Conservation (phyloP, 2,113 vertebrate genomes). For the Apeltes quadracus region DNA sequence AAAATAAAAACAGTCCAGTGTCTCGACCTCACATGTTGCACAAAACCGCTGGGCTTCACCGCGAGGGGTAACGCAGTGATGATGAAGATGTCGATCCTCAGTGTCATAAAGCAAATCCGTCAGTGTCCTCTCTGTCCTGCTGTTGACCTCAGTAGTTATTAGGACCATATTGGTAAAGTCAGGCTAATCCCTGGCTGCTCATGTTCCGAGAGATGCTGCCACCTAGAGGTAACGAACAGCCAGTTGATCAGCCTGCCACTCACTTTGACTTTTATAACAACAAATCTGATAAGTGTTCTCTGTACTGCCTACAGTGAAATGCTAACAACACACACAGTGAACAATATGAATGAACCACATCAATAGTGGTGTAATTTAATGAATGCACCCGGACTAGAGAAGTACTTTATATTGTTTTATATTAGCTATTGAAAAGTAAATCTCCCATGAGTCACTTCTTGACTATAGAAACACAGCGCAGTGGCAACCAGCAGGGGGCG, state of each 20-base stretch:
- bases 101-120: slow-evolving; percentile 1
- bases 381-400: background rate
- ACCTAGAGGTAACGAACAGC: slow-evolving; percentile 35
- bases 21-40: slow-evolving; percentile 38
- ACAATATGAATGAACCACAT: background rate
- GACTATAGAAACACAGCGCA: background rate
- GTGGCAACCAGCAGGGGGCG: slow-evolving; percentile 39
- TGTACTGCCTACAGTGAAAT: background rate
- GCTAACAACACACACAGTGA: background rate
- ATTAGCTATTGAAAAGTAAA: background rate
- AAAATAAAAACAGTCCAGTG: background rate
- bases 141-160: background rate
- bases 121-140: background rate
- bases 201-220: slow-evolving; percentile 32
- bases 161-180: background rate
- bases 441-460: background rate
- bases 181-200: background rate
- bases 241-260: background rate
- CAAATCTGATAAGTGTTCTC: background rate
- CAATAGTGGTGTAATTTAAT: background rate
- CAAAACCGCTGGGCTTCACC: slow-evolving; percentile 8
- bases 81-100: background rate
- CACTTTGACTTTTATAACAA: background rate
- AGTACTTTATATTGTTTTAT: background rate
- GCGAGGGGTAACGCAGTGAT: background rate